A percentile compares a stretch with the other conserved stretches of the same genome.
Conservation (phyloP, 2,113 vertebrate genomes). For the Zeus faber region DNA sequence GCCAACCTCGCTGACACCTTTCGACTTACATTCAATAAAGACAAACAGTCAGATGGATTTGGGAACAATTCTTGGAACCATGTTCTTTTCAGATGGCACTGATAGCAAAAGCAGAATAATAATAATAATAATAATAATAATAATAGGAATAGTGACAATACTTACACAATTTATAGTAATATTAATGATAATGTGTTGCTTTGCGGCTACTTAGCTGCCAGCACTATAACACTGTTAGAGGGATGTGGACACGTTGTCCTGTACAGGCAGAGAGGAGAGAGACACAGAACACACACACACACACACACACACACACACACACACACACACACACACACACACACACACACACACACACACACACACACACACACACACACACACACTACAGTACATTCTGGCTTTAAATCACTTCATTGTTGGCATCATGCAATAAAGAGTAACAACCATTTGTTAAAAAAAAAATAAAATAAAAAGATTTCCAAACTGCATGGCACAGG, state of each 20-base stretch:
- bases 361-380: conserved; percentile 73
- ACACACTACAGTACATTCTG: conserved; percentile 73
- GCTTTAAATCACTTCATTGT: conserved; percentile 71
- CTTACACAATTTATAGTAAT: conserved; percentile 33
- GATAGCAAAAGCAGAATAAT: no score
- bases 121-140: conserved; percentile 3
- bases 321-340: conserved; percentile 69
- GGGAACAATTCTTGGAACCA: no score
- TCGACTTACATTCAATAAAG: no score
- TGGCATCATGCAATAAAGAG: conserved; percentile 82
- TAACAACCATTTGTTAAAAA: conserved; percentile 50
- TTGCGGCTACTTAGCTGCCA: conserved; percentile 73
- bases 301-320: no score
- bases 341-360: conserved; percentile 69
- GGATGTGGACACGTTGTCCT: conserved; percentile 76
- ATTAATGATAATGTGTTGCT: conserved; percentile 18
- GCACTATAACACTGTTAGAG: conserved; percentile 85
- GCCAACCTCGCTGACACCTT: no score
- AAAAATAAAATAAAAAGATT: conserved; percentile 33
- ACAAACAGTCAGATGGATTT: no score
- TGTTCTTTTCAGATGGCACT: no score
- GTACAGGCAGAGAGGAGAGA: conserved; percentile 71
- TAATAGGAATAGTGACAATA: not conserved
- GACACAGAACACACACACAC: conserved; percentile 65
- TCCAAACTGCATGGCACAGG: conserved; percentile 78